Percentiles rank a stretch among this genome's conserved stretches.
Conservation (phyloP, 2,797 vertebrate genomes). For the Mallotus villosus region DNA sequence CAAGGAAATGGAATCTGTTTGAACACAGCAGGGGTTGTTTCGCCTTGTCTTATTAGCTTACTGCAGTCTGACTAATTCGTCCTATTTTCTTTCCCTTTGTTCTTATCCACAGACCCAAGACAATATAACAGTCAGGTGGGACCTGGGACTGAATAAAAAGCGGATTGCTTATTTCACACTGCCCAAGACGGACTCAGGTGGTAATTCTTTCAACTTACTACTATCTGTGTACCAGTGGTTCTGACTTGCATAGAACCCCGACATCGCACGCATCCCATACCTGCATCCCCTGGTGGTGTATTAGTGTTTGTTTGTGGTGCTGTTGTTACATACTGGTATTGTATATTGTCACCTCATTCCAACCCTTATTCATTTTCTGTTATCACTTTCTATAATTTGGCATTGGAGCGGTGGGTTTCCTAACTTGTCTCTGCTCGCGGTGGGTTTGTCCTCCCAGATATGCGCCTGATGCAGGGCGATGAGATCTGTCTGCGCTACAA, state of each 20-base stretch:
- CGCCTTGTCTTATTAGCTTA: background rate
- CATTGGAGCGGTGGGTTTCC: conserved; percentile 1
- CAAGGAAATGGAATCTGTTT: background rate
- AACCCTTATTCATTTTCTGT: conserved; percentile 11
- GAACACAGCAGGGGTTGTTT: background rate
- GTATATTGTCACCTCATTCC: conserved; percentile 24
- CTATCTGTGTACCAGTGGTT: conserved; percentile 61
- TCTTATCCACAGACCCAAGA: conserved; percentile 88
- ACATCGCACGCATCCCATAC: conserved; percentile 60
- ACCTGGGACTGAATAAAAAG: conserved; percentile 99
- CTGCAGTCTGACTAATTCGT: background rate
- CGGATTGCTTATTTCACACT: conserved; percentile 99
- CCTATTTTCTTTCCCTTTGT: background rate
- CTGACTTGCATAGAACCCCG: conserved; percentile 58
- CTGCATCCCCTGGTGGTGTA: conserved; percentile 61
- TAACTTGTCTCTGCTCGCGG: conserved; percentile 27
- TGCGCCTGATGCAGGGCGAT: conserved; percentile 98
- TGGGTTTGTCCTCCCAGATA: conserved; percentile 75
- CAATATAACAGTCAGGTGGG: conserved; percentile 99
- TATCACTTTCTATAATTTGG: background rate
- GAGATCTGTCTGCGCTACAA: conserved; percentile 98
- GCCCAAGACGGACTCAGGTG: conserved; percentile 98
- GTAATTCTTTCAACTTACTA: conserved; percentile 66
- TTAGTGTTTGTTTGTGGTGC: conserved; percentile 36
- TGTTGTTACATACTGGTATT: conserved; percentile 40